Base-by-base conservation (phyloP, 2,113 vertebrate genomes). In the Ammospiza nelsoni region DNA sequence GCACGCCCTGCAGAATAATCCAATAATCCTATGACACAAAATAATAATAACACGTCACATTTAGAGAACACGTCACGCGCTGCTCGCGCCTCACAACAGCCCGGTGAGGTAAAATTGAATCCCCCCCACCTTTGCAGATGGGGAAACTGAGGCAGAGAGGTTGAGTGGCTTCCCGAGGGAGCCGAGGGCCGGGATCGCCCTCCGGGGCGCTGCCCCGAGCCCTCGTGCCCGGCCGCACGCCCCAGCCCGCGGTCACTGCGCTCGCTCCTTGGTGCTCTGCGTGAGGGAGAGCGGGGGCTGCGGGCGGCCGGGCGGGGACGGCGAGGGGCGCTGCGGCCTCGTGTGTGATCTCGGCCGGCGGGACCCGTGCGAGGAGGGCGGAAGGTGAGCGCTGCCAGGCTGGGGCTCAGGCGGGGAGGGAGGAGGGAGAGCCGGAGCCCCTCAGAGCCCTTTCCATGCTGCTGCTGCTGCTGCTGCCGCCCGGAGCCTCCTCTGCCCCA, bases 101-200 rank as follows among this genome's bases (percentile, higher is more conserved):
- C 54, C 16, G 10, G 57, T 11, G 84, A 92, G 87, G 85, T 35
- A 44, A 85, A 85, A 63, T 28, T 20, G 48, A 5, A 59, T 24
- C 79, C 6, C 15, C 63, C 81, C 78, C 58, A 22, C n/a, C 57
- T 24, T 31, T 5, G 27, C 43, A 2, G 54, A 8, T 49, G 91
- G 89, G 91, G 93, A 92, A 91, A 83, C 94, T 79, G 89, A 91
- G 90, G 89, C 92, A 73, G 79, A 15, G 84, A 85, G 69, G 51
- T n/a, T 37, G 11, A 18, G 43, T 13, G 68, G 48, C 61, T 55
- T 39, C 84, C 81, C n/a, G 2, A 68, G 33, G 68, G 77, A 52
- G 76, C 65, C 65, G 0, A 39, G 66, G 18, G 62, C 54, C 7
- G 12, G 52, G 66, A 1, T 55, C 39, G 2, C 44, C 57, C 54